Evolutionary conservation across 1,140 invertebrate genomes (phyloP), one percentile per base, ranked within the genome.

Genomic region (Muscidifurax raptorellus): DNA sequence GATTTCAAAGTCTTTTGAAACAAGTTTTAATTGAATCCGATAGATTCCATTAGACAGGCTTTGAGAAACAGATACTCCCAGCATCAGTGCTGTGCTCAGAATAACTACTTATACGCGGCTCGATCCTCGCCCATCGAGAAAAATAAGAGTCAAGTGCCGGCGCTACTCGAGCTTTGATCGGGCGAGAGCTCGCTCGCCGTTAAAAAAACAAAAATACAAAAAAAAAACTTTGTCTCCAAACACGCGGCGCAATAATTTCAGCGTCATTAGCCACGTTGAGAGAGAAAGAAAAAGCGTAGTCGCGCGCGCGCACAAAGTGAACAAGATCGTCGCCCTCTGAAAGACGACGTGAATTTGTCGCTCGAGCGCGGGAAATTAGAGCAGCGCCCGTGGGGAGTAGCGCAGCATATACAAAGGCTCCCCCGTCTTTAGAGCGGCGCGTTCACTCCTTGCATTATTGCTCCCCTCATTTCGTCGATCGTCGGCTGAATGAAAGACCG

Each of bases 381-480:
- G 66, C 52, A 66, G 15, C 12, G 76, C 18, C n/a, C 32, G 76
- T 64, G 76, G 30, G 44, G 75, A 13, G 72, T 15, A 1, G 36
- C 18, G 18, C 2, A 25, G 40, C 40, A 30, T 13, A n/a, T n/a
- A 47, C 44, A 59, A 59, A 59, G 52, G 13, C 44, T 47, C 85
- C 66, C 25, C 67, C 80, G 22, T 30, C 66, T 69, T 69, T 30
- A 28, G 27, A 36, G 47, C 27, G 36, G 32, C 69, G 59, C 15
- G 59, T 32, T 28, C 79, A 79, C 86, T 87, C 81, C 84, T 86
- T 84, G 80, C 86, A 71, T 47, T 80, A 69, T 80, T 69, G 40
- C 66, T 80, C 66, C 28, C 66, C 40, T 80, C 64, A 44, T 69
- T 80, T 30, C 25, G 75, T 12, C 25, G 44, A 52, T 69, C 28